Evolutionary conservation across 2,113 vertebrate genomes (phyloP), one percentile per base, ranked within the genome.

Genomic region (Mesoclemmys tuberculata): DNA sequence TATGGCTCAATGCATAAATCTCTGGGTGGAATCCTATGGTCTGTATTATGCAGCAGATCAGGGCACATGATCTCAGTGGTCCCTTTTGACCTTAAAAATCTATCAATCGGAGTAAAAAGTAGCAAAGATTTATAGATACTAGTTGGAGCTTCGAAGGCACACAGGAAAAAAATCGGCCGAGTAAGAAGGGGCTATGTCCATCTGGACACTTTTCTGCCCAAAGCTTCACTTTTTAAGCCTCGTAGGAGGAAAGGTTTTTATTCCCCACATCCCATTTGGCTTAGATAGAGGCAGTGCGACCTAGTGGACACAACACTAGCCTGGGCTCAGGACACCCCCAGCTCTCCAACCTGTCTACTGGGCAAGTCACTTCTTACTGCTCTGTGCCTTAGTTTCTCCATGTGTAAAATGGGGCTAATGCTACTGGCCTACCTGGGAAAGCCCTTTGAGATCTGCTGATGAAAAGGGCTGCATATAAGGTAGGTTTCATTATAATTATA

Each of bases 151-250:
- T 11, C 77, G 48, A 88, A 9, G 35, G 48, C 1, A 58, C 5
- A 1, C 6, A 22, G 4, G 82, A 21, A 80, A 38, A 0, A 52
- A 11, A 80, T 0, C 29, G 1, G 9, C 6, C 18, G 7, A 27
- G 44, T 21, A 58, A 18, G 24, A 83, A 61, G 56, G 56, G 3
- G 8, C 12, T 8, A 2, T 24, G 26, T 52, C 71, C 31, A 19
- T 4, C 38, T 16, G 8, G 3, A 24, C 27, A 16, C 48, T 77
- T n/a, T 74, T 35, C 38, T 44, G 46, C 44, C 38, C 24, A 84
- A 84, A 78, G n/a, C 88, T 44, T 49, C 31, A 46, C 77, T 90
- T 90, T 77, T 35, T 41, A 78, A 64, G 49, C 46, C 5, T 22
- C 44, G 54, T 75, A 68, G 24, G 24, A 2, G n/a, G 64, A 74